These are phyloP conservation scores for Diachasmimorpha longicaudata DNA, from an alignment of 1,140 invertebrate species.

Conservation along the genomic window DNA sequence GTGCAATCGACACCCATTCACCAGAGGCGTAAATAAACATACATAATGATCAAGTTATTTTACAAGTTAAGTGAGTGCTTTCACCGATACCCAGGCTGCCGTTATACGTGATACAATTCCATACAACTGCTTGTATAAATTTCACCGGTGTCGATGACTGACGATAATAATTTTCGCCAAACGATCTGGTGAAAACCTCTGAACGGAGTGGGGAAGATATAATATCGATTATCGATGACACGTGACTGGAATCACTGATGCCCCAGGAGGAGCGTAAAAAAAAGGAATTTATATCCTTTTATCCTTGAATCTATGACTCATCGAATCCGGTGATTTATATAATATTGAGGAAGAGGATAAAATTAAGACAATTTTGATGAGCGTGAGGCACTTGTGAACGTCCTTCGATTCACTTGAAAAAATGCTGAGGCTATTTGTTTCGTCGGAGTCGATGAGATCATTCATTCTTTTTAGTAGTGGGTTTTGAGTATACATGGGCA, in stretches of 20 bases:
- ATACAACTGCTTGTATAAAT: not conserved
- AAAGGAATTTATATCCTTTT: not conserved
- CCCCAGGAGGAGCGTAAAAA: not conserved
- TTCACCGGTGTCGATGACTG: not conserved
- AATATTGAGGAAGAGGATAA: too few species aligned
- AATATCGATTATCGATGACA: not conserved
- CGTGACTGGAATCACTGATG: not conserved
- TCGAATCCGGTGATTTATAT: too few species aligned
- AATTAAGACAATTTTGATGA: not conserved
- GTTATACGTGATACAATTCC: not conserved
- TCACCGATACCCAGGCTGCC: not conserved
- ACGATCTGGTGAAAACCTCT: not conserved
- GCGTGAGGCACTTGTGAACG: not conserved
- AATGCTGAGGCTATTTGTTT: not conserved
- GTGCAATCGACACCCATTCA: conserved; percentile 5
- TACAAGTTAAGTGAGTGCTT: not conserved
- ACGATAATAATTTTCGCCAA: not conserved
- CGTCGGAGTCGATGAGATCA: not conserved
- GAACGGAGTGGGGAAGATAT: not conserved
- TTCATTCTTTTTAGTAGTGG: not conserved
- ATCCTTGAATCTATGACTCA: too few species aligned
- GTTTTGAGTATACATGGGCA: not conserved
- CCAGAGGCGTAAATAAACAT: not conserved
- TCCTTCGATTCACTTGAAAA: not conserved
- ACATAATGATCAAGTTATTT: not conserved